Conservation (phyloP, 2,888 invertebrate species). For the Seladonia tumulorum region DNA sequence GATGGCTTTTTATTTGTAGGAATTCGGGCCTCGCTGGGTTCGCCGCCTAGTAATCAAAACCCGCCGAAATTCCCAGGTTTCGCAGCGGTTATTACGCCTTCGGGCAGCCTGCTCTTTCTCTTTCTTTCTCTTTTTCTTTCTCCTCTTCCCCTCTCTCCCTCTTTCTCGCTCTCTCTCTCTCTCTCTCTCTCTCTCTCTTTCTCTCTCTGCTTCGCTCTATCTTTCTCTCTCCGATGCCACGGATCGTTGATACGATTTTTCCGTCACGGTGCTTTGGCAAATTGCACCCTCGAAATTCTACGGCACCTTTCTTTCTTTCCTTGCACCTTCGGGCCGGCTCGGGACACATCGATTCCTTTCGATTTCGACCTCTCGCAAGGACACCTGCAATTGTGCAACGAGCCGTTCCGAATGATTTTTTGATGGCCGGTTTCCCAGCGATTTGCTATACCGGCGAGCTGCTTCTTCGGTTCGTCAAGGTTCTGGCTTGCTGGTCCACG, state of each 20-base stretch:
- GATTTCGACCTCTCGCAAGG: slow-evolving; percentile 7
- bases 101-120: slow-evolving; percentile 47
- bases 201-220: background rate
- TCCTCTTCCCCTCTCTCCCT: background rate
- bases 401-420: background rate
- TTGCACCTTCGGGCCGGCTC: slow-evolving; percentile 30
- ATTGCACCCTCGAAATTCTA: slow-evolving; percentile 60
- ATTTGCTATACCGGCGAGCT: background rate
- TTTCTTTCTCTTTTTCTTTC: background rate
- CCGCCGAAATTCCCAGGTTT: slow-evolving; percentile 64
- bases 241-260: slow-evolving; percentile 64
- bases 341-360: background rate
- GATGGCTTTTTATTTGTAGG: slow-evolving; percentile 63
- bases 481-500: background rate
- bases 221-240: background rate
- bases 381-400: slow-evolving; percentile 12
- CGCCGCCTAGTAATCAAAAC: slow-evolving; percentile 65
- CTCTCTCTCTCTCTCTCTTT: background rate
- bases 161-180: background rate
- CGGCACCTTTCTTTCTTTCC: slow-evolving; percentile 35
- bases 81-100: slow-evolving; percentile 62
- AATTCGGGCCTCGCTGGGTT: slow-evolving; percentile 51
- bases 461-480: background rate
- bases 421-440: background rate
- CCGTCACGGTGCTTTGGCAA: slow-evolving; percentile 62